phyloP scores from a whole-genome alignment of 2,888 invertebrate genomes.

The Lithosia quadra region DNA sequence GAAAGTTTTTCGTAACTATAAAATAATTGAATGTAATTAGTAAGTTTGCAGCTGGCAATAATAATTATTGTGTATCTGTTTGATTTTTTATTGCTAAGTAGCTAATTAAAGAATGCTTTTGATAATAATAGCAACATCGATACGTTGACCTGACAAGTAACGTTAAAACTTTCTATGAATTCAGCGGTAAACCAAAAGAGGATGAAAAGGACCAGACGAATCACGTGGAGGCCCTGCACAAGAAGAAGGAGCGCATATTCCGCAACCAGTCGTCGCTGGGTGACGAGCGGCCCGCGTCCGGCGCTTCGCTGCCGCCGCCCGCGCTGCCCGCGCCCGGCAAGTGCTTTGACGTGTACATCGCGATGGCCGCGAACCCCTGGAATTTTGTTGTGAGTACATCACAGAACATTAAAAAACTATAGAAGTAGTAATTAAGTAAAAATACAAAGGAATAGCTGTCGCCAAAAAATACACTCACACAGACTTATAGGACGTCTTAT shows the following conservation, averaged over 20 bases:
- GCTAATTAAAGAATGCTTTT: too few species aligned
- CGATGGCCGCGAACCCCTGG: constrained; percentile 92
- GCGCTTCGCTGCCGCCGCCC: constrained; percentile 72
- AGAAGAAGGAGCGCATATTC: constrained; percentile 83
- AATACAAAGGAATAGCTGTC: too few species aligned
- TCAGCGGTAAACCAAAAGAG: constrained; percentile 69
- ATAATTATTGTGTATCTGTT: too few species aligned
- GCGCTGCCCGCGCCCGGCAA: constrained; percentile 79
- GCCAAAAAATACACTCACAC: too few species aligned
- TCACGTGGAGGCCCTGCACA: constrained; percentile 74
- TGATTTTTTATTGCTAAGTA: too few species aligned
- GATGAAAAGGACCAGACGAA: constrained; percentile 65
- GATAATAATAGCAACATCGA: too few species aligned
- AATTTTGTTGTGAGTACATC: constrained; percentile 88
- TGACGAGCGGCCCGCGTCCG: constrained; percentile 47
- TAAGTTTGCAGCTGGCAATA: too few species aligned
- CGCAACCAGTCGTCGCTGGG: constrained; percentile 59
- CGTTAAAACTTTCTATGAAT: not conserved
- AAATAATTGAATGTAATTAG: too few species aligned
- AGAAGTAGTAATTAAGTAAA: too few species aligned
- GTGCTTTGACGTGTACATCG: constrained; percentile 90
- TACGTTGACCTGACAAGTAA: not conserved
- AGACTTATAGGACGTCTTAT: too few species aligned
- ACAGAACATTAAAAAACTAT: too few species aligned
- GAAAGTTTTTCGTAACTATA: too few species aligned